Base-by-base conservation (phyloP, 1,140 invertebrate genomes). In the Sycophaga agraensis region DNA sequence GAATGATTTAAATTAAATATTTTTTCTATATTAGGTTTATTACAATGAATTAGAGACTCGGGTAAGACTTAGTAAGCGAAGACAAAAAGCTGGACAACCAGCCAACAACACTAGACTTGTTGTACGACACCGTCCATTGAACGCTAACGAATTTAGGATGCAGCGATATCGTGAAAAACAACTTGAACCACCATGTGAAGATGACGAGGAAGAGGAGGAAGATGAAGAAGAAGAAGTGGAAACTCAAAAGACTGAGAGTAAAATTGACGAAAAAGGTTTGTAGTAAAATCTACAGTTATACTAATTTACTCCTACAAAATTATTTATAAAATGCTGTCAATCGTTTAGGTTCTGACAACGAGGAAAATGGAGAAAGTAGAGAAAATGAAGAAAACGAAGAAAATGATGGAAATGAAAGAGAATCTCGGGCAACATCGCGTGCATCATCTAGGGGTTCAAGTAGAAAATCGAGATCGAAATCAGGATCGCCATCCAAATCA, bases 41-140 rank as follows among this genome's bases (percentile, higher is more conserved):
- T 99, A 98, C 77, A 96, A 99, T 83, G 96, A 99, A 80, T 74
- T 99, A 66, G 97, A 99, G 81, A 99, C 96, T 0, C 88, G 94
- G 48, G 95, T 98, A 42, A 86, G 94, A 21, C 81, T 98, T 37
- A 97, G 89, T 67, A 98, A 97, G 78, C 84, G 96, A 51, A 84
- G 93, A 40, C 89, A 92, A 59, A 89, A 94, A 79, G 82, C 82
- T 72, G 91, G 82, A 61, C 85, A 79, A 84, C 86, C 84, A 85
- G 79, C 82, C 75, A 90, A 91, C 45, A 92, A 93, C 65, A 94
- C 93, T 0, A 82, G 91, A 56, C 81, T 97, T 2, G 87, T 97
- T 60, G 94, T 99, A 0, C 91, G 92, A 59, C 96, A 99, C 77
- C 83, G 94, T 48, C 88, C 91, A 5, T 82, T 98, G n/a, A 91